These are phyloP conservation scores for Cardiocondyla obscurior DNA, from an alignment of 1,140 invertebrate genomes.

Conservation along the genomic window DNA sequence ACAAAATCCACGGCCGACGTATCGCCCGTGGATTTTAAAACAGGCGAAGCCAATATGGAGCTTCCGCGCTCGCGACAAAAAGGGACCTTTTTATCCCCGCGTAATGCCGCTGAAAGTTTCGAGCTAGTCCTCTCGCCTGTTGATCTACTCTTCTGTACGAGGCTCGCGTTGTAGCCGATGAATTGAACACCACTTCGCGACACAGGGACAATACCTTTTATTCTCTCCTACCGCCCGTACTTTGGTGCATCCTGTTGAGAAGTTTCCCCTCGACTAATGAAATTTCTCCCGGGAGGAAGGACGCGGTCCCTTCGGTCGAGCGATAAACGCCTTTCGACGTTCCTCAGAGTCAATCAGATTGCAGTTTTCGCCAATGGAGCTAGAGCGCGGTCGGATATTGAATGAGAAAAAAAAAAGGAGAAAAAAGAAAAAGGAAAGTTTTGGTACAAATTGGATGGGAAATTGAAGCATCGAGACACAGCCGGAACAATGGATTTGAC, in stretches of 20 bases:
- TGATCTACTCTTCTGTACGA: slow-evolving; percentile 12
- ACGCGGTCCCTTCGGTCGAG: slow-evolving; percentile 13
- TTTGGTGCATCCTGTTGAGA: slow-evolving; percentile 28
- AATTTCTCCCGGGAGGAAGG: slow-evolving; percentile 35
- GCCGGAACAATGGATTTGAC: not conserved
- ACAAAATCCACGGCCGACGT: too few species aligned
- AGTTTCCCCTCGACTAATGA: slow-evolving; percentile 42
- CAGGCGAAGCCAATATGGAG: not conserved
- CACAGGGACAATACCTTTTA: slow-evolving; percentile 46
- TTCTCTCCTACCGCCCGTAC: not conserved
- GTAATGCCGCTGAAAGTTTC: slow-evolving; percentile 40
- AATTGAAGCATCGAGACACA: slow-evolving; percentile 1
- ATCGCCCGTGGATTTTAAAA: slow-evolving; percentile 10
- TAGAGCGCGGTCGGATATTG: slow-evolving; percentile 11
- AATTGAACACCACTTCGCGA: slow-evolving; percentile 22
- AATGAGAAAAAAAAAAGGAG: too few species aligned
- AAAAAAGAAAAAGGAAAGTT: too few species aligned
- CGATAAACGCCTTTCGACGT: slow-evolving; percentile 41
- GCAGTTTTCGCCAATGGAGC: slow-evolving; percentile 4
- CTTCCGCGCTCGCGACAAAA: not conserved
- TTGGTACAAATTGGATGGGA: slow-evolving; percentile 14
- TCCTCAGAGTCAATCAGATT: slow-evolving; percentile 40
- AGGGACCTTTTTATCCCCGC: not conserved
- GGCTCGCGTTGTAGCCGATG: not conserved
- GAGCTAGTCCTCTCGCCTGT: not conserved